Evolutionary conservation across 2,888 invertebrate species (phyloP), one percentile per base, ranked within the genome.

Genomic region (Gisinianus flammeolus): DNA sequence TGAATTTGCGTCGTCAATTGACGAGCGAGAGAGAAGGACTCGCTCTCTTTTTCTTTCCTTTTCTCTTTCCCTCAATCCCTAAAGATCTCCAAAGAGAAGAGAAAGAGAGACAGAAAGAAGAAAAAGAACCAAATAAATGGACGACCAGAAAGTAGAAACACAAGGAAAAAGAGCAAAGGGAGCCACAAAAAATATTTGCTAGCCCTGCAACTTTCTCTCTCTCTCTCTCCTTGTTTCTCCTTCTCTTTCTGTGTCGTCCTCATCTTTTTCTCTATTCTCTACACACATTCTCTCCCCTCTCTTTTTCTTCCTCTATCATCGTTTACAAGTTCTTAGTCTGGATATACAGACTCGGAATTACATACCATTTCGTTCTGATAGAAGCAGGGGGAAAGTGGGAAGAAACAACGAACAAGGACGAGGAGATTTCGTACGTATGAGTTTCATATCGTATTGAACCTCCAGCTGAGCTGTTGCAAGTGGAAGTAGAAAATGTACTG

Each of bases 1-100:
- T 81, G 74, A 83, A 83, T 83, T 83, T 83, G 77, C 77, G 77
- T n/a, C n/a, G n/a, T 77, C 81, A 83, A 83, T 83, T 81, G 83
- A 81, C 76, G 79, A 79, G 56, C 52, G 54, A 71, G 71, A 71
- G 24, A 22, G 58, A 71, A 56, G 56, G 54, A 26, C 71, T 56
- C 44, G 26, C 22, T 68, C 62, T 62, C 22, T 12, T n/a, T 44
- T 62, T 62, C 22, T 68, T 22, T 62, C 22, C 8, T n/a, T 44
- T 62, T 62, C 62, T 26, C 26, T 62, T 62, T 68, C 31, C 68
- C n/a, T 24, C 24, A 33, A 64, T 64, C 64, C 26, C 26, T 64
- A 64, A 26, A 26, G 64, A 28, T 26, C 26, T 26, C 8, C 28
- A 58, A 56, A 5, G 35, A 33, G 26, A 28, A 33, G 26, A 28